Evolutionary conservation across 2,113 vertebrate genomes (phyloP), one percentile per base, ranked within the genome.

Genomic region (Ochotona princeps): DNA sequence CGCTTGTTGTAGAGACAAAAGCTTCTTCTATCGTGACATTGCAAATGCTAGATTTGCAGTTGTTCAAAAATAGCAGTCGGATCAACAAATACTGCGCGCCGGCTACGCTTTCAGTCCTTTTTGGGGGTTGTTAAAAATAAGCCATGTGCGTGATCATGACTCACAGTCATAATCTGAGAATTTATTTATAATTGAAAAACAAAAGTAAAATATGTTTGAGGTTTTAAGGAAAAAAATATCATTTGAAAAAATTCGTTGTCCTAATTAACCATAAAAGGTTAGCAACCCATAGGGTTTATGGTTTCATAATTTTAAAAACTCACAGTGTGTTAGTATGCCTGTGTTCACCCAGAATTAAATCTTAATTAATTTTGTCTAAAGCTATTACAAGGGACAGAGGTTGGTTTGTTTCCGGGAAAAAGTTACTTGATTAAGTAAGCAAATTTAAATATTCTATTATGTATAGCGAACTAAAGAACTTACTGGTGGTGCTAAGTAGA

Each of bases 61-160:
- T 91, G 66, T 75, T 94, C 10, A 93, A 92, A 96, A 92, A 8
- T 32, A 57, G 20, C 51, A 94, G 51, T 60, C 44, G 78, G 54
- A 65, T 82, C 79, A 93, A 67, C 47, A 89, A 73, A 82, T 69
- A 38, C 57, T 47, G 20, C 82, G 83, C 63, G 44, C 65, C 65
- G 88, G 73, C 20, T 90, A 66, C 87, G 47, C 74, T 28, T 87
- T 90, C 35, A 84, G 89, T 72, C 80, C 14, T 90, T 94, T 74
- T 89, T 89, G 74, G 90, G 69, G 57, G 61, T n/a, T 84, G 49
- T 86, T 95, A 94, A 94, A 96, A 95, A 92, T 89, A 87, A 87
- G 38, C 61, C 70, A 93, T 69, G 14, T 47, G n/a, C 35, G 38
- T 80, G 72, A 96, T 87, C 21, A 91, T 76, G 83, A 92, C 88